phyloP scores from a whole-genome alignment of 23 tunicate species.

The Ciona savignyi region DNA sequence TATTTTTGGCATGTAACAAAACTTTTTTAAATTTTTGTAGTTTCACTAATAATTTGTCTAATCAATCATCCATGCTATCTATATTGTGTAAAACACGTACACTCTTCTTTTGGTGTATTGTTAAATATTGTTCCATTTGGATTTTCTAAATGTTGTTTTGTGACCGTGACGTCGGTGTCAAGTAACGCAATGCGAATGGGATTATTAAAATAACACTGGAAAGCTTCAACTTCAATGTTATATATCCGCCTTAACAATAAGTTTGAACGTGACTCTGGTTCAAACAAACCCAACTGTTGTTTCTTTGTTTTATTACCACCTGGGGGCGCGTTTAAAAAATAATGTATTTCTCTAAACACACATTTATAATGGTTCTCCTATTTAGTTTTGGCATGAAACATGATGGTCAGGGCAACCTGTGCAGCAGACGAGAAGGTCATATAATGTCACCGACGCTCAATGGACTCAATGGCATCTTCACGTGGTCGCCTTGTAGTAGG shows the following conservation, averaged over 20 bases:
- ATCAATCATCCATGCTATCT: not conserved
- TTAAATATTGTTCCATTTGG: not conserved
- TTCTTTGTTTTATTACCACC: no score
- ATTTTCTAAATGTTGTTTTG: not conserved
- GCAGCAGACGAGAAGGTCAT: constrained; percentile 83
- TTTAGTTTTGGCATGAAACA: constrained; percentile 93
- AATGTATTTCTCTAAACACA: not conserved
- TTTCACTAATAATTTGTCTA: no score
- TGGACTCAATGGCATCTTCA: constrained; percentile 83
- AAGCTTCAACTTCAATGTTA: not conserved
- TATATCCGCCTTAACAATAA: no score
- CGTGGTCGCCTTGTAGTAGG: constrained; percentile 95
- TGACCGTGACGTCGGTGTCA: no score
- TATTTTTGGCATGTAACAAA: no score
- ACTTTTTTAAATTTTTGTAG: no score
- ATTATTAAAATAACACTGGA: not conserved
- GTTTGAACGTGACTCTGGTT: no score
- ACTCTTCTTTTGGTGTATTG: not conserved
- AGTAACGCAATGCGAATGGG: no score
- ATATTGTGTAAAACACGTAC: not conserved
- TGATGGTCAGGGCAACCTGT: constrained; percentile 87
- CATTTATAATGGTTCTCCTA: not conserved
- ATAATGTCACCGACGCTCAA: constrained; percentile 97
- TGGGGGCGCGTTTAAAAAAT: no score
- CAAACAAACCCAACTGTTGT: no score